These are phyloP conservation scores for Zaprionus ghesquierei DNA, from an alignment of 1,140 invertebrate genomes.

Conservation along the genomic window DNA sequence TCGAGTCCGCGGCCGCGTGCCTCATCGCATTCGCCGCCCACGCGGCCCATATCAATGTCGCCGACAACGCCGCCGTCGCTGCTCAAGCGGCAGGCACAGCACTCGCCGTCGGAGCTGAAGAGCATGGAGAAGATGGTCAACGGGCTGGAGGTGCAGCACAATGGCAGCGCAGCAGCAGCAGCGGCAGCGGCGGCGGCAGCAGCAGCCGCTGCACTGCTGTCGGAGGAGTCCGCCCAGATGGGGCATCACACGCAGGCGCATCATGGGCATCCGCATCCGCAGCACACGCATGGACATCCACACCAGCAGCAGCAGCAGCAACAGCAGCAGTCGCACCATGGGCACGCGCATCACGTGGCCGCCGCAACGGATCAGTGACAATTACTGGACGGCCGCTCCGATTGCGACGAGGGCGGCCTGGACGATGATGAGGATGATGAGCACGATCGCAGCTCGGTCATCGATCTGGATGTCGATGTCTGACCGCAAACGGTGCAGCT, in stretches of 20 bases:
- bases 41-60: slow-evolving; percentile 83
- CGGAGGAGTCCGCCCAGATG: slow-evolving; percentile 56
- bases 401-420: slow-evolving; percentile 66
- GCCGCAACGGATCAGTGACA: slow-evolving; percentile 78
- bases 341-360: slow-evolving; percentile 25
- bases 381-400: slow-evolving; percentile 79
- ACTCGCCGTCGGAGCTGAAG: slow-evolving; percentile 90
- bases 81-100: slow-evolving; percentile 62
- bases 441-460: slow-evolving; percentile 75
- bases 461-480: slow-evolving; percentile 80
- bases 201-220: slow-evolving; percentile 50
- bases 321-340: slow-evolving; percentile 27
- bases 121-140: slow-evolving; percentile 99
- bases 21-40: slow-evolving; percentile 85
- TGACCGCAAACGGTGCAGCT: slow-evolving; percentile 68
- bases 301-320: slow-evolving; percentile 27
- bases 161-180: slow-evolving; percentile 66
- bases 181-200: slow-evolving; percentile 46
- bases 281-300: slow-evolving; percentile 38
- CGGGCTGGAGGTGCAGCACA: slow-evolving; percentile 90
- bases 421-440: slow-evolving; percentile 60
- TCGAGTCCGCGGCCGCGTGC: slow-evolving; percentile 87
- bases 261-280: slow-evolving; percentile 40
- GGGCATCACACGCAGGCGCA: slow-evolving; percentile 56
- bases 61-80: slow-evolving; percentile 83